phyloP scores from a whole-genome alignment of 2,797 vertebrate genomes.

The Sebastes vulpes region DNA sequence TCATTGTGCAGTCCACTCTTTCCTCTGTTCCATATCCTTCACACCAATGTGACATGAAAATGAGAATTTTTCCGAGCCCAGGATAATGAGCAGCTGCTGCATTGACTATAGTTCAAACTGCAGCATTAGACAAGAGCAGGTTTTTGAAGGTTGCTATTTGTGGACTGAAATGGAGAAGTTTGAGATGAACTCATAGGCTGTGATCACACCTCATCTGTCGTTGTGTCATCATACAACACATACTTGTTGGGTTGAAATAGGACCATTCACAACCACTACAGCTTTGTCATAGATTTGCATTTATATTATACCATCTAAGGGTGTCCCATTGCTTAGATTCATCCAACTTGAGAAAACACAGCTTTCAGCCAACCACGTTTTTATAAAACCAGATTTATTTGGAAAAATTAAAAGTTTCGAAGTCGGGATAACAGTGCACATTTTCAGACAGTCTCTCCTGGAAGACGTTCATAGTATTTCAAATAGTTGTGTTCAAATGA shows the following conservation, averaged over 20 bases:
- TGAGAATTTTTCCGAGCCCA: background rate
- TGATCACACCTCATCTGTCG: background rate
- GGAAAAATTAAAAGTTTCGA: background rate
- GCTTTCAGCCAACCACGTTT: background rate
- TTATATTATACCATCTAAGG: background rate
- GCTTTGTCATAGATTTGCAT: background rate
- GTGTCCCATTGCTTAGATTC: background rate
- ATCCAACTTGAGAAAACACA: background rate
- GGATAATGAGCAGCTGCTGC: conserved; percentile 44
- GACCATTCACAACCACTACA: background rate
- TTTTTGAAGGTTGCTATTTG: conserved; percentile 27
- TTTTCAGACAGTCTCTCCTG: background rate
- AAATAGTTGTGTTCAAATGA: background rate
- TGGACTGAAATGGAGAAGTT: background rate
- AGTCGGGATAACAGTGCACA: background rate
- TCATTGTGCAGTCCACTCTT: conserved; percentile 43
- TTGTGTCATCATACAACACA: background rate
- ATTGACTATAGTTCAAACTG: conserved; percentile 12
- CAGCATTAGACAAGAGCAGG: background rate
- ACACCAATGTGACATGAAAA: conserved; percentile 22
- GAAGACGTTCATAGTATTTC: background rate
- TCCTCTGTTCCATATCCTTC: conserved; percentile 15
- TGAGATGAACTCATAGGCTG: background rate
- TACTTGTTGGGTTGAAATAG: background rate
- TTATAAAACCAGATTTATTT: background rate